Conservation (phyloP, 2,888 invertebrate genomes). For the Rhyacophila evoluta region DNA sequence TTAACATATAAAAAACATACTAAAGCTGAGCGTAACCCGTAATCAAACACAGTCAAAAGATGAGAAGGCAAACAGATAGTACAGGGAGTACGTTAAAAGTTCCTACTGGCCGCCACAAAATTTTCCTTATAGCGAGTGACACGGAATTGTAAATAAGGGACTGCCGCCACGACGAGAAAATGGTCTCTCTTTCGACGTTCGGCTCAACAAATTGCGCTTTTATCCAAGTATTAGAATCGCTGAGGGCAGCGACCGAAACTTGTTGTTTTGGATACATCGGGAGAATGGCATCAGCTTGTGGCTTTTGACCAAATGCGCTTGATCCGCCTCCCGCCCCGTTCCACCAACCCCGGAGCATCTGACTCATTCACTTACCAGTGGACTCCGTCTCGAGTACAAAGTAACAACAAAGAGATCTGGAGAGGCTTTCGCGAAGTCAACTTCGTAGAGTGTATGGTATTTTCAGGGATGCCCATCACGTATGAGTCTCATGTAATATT, state of each 20-base stretch:
- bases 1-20: no score
- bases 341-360: no score
- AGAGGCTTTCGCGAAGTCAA: conserved; percentile 12
- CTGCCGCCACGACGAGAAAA: conserved; percentile 32
- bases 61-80: not conserved
- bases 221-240: not conserved
- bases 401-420: conserved; percentile 28
- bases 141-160: conserved; percentile 52
- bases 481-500: not conserved
- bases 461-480: conserved; percentile 16
- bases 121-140: conserved; percentile 41
- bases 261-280: conserved; percentile 31
- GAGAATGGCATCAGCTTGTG: conserved; percentile 44
- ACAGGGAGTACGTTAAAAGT: not conserved
- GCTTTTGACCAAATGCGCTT: conserved; percentile 48
- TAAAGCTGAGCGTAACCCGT: no score
- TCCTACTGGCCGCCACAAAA: conserved; percentile 33
- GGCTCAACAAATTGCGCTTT: conserved; percentile 4
- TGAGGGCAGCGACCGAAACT: conserved; percentile 27
- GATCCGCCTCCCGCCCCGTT: no score
- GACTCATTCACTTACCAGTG: conserved; percentile 28
- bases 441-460: not conserved
- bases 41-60: conserved; percentile 61
- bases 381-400: conserved; percentile 5
- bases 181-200: conserved; percentile 1